These are phyloP conservation scores for Acanthosepion esculentum DNA, from an alignment of 2,888 invertebrate species.

Conservation along the genomic window DNA sequence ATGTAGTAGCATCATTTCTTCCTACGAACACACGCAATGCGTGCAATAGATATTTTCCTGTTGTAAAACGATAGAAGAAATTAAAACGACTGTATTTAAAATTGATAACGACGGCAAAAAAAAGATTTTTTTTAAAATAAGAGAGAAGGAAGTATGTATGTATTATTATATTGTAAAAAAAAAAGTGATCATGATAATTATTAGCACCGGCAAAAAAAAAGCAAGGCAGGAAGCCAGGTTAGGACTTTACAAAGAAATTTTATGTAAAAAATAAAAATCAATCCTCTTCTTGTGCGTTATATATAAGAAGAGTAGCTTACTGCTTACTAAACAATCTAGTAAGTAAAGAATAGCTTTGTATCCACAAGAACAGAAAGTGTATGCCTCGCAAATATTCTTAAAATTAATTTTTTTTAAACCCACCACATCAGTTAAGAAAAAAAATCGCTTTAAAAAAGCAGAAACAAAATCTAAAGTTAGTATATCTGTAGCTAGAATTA, in stretches of 20 bases:
- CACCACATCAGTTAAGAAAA: too few species aligned
- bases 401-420: too few species aligned
- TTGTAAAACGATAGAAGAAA: background rate
- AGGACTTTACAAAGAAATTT: conserved; percentile 37
- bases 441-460: too few species aligned
- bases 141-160: background rate
- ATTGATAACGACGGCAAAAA: background rate
- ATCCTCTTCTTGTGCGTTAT: conserved; percentile 33
- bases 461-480: too few species aligned
- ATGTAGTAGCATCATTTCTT: background rate
- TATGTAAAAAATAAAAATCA: conserved; percentile 3
- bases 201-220: background rate
- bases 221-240: background rate
- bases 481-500: too few species aligned
- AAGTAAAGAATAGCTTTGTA: background rate
- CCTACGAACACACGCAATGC: background rate
- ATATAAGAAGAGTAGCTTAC: background rate
- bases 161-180: too few species aligned
- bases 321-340: background rate
- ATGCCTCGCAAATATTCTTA: too few species aligned
- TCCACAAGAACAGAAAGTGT: background rate
- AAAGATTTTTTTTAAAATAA: too few species aligned
- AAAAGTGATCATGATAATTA: background rate
- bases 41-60: background rate
- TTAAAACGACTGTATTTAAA: background rate